These are phyloP conservation scores for Synaphobranchus kaupii DNA, from an alignment of 2,797 vertebrate species.

Conservation along the genomic window DNA sequence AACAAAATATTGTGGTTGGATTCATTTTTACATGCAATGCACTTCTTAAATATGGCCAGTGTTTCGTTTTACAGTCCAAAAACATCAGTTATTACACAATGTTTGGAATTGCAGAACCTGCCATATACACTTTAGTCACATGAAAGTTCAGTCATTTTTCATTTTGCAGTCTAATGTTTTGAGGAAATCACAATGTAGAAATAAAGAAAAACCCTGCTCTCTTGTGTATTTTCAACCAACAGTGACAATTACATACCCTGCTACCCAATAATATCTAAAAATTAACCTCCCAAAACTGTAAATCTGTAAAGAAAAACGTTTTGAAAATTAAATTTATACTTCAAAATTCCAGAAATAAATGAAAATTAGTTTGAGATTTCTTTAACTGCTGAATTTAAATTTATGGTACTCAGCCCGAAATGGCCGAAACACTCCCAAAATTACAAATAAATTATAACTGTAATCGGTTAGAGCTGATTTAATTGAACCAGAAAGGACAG, in stretches of 20 bases:
- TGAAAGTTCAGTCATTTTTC: neutral
- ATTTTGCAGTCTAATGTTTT: neutral
- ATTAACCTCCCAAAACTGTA: neutral
- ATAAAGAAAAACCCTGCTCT: neutral
- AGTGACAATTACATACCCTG: neutral
- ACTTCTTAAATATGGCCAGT: neutral
- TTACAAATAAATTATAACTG: conserved; percentile 9
- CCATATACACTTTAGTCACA: neutral
- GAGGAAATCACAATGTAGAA: neutral
- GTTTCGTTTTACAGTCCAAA: neutral
- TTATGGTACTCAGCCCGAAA: neutral
- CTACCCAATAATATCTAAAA: neutral
- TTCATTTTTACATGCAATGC: neutral
- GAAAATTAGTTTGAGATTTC: neutral
- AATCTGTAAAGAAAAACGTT: neutral
- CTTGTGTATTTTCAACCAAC: neutral
- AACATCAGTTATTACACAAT: neutral
- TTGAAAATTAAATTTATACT: neutral
- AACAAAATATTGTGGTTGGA: neutral
- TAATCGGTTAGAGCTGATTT: conserved; percentile 20
- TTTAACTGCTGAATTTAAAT: neutral
- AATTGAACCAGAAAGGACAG: conserved; percentile 22
- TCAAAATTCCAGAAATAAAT: neutral
- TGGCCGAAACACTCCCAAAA: neutral
- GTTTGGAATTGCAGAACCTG: neutral